Evolutionary conservation across 2,113 vertebrate species (phyloP), one percentile per base, ranked within the genome.

Genomic region (Cervus canadensis): DNA sequence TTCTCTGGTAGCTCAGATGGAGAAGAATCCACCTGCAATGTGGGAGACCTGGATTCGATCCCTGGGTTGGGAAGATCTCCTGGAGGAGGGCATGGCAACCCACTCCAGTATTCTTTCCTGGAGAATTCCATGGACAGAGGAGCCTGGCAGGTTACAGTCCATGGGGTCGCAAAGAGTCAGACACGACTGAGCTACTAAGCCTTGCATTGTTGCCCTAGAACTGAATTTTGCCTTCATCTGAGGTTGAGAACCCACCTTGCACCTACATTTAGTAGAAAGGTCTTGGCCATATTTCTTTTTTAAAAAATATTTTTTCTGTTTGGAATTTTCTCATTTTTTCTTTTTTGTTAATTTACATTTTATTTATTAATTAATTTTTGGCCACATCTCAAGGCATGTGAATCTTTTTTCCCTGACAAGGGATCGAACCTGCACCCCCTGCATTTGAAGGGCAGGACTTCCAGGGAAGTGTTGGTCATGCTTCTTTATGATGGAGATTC

Each of bases 191-290:
- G 36, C 0, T 0, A 74, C n/a, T 74, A 40, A 74, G 36, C 16
- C 40, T 57, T 86, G 19, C 23, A 45, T 45, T 40, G 14, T n/a
- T 89, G 48, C 36, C 57, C 26, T 11, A 26, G 13, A 33, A 40
- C 40, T 95, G n/a, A 67, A 67, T 92, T 94, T 86, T 96, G 7
- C 67, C 62, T 91, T 57, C 26, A 82, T 52, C 8, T 90, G 48
- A 59, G 71, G 30, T 28, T 26, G 57, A 91, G 54, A 57, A 14
- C 15, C 25, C 25, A 82, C 6, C 19, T 95, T 54, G 13, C 1
- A 19, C 30, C n/a, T 48, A 76, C 6, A 76, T 60, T 12, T 9
- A 54, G 3, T 33, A 79, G 79, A 71, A 95, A 33, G 21, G 1
- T 50, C 30, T 94, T 92, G 62, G n/a, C 23, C 5, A 45, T 26